These are phyloP conservation scores for Corynorhinus townsendii DNA, from an alignment of 2,113 vertebrate species.

Conservation along the genomic window DNA sequence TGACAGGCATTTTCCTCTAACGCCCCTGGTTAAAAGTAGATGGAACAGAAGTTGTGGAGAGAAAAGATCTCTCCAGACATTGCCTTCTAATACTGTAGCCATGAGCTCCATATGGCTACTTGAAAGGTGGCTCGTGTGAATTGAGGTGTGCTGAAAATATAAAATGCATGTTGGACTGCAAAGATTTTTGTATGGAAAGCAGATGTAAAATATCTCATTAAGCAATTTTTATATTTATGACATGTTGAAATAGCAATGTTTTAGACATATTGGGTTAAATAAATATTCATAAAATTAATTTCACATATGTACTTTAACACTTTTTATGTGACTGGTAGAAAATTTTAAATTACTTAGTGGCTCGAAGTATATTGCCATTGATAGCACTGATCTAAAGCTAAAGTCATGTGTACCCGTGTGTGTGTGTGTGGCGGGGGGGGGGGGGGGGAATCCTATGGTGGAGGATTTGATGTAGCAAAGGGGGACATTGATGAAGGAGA, in stretches of 20 bases:
- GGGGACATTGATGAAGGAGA: not conserved
- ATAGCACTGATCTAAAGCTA: not conserved
- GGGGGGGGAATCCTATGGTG: too few species aligned
- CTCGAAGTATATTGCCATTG: not conserved
- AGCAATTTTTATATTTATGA: not conserved
- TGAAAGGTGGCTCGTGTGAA: not conserved
- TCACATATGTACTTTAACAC: not conserved
- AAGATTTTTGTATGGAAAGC: not conserved
- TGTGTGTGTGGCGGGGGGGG: too few species aligned
- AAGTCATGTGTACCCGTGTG: not conserved
- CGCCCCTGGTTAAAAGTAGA: not conserved
- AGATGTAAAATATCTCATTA: not conserved
- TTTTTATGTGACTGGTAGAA: not conserved
- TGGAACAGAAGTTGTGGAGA: not conserved
- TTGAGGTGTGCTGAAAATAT: not conserved
- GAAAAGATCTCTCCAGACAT: not conserved
- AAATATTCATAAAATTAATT: constrained; percentile 29
- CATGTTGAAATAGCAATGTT: not conserved
- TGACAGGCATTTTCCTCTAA: not conserved
- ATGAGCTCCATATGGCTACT: not conserved
- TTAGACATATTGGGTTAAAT: not conserved
- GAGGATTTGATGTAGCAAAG: not conserved
- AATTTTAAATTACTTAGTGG: not conserved
- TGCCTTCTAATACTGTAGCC: not conserved
- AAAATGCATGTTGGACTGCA: not conserved